phyloP scores from a whole-genome alignment of 1,140 invertebrate genomes.

The Heliothis virescens region DNA sequence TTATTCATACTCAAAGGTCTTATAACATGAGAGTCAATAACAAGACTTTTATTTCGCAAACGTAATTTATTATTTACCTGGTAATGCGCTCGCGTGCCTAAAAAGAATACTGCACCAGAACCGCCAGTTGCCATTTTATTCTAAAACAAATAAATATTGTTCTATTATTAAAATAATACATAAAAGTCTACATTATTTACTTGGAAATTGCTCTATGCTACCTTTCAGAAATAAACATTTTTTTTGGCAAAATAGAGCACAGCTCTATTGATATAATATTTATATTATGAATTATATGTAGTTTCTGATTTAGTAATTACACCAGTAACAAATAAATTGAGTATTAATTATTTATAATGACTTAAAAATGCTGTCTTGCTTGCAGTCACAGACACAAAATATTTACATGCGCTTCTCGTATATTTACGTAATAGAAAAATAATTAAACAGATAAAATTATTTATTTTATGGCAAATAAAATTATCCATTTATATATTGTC shows the following conservation, averaged over 20 bases:
- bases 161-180: too few species aligned
- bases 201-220: too few species aligned
- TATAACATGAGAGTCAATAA: background rate
- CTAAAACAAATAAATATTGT: conserved; percentile 37
- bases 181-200: too few species aligned
- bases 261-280: background rate
- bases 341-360: background rate
- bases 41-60: background rate
- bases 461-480: background rate
- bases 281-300: background rate
- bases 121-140: conserved; percentile 63
- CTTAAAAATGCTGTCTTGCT: background rate
- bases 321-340: background rate
- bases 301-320: background rate
- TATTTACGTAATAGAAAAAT: background rate
- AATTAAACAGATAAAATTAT: background rate
- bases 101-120: conserved; percentile 77
- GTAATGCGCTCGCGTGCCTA: conserved; percentile 76
- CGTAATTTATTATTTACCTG: conserved; percentile 60
- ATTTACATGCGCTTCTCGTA: background rate
- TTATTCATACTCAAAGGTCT: conserved; percentile 2
- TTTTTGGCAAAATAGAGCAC: background rate
- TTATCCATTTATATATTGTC: background rate
- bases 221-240: too few species aligned
- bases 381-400: background rate